Evolutionary conservation across 2,888 invertebrate species (phyloP), one percentile per base, ranked within the genome.

Genomic region (Cistogaster globosa): DNA sequence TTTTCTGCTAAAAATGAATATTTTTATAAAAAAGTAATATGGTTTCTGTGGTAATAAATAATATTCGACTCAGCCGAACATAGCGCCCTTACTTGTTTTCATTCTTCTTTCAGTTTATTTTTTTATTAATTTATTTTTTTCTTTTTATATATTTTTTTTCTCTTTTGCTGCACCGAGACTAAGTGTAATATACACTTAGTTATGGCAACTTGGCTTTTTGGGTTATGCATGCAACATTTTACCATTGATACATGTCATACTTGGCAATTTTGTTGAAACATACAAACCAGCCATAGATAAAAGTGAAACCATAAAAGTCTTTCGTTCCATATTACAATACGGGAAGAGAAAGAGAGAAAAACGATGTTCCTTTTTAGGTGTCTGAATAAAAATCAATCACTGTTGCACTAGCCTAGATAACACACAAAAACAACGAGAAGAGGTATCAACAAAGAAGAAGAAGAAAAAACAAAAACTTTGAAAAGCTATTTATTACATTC

Each of bases 351-450:
- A 5, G 4, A 48, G n/a, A 22, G n/a, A 22, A 45, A 8, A 1
- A 36, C 32, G 0, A 36, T 53, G 38, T 42, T 9, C 42, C 53
- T 22, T 36, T 26, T 72, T 38, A 51, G 36, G 57, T 65, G 71
- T 42, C 57, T 65, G 48, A 57, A 79, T 51, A 38, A 65, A 79
- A 79, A 72, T 72, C 79, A 65, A 79, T 79, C 72, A 79, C 57
- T 79, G 45, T 65, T 63, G 16, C 58, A 57, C 51, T 36, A 57
- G 63, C 11, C 36, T 22, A 55, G 26, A 20, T 32, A 65, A 65
- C 63, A 55, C 62, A 69, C 1, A 53, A 53, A 53, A 26, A 53
- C 22, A 16, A 12, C 22, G 12, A 26, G 42, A 63, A 55, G 26
- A 38, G 55, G 9, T 55, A 63, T 7, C 2, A 6, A 22, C 18